Evolutionary conservation across 2,797 vertebrate genomes (phyloP).

Genomic region (Phoebastria nigripes): DNA sequence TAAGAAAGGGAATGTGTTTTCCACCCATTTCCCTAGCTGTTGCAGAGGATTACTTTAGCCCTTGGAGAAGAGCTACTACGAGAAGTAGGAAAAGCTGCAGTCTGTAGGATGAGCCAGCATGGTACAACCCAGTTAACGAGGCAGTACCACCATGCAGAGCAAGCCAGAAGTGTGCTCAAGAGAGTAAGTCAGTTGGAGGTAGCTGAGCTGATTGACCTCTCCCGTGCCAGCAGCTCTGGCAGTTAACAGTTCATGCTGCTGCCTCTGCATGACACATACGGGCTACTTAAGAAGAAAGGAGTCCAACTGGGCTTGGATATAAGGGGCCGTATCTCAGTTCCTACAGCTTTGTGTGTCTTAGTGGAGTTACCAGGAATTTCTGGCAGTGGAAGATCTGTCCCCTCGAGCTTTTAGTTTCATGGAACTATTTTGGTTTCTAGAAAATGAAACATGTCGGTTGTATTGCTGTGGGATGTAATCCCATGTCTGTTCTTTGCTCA

Average conservation of each 20-base stretch:
- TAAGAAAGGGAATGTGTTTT: background rate
- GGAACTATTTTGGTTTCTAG: background rate
- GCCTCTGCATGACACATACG: rapidly evolving
- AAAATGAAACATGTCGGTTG: background rate
- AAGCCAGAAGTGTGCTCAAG: background rate
- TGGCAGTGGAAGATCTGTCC: background rate
- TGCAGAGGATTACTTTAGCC: background rate
- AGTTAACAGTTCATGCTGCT: rapidly evolving
- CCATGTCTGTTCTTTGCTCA: background rate
- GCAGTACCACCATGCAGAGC: rapidly evolving
- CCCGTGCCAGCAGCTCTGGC: rapidly evolving
- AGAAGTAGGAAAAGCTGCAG: background rate
- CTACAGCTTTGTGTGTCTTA: background rate
- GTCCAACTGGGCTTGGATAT: too few species aligned
- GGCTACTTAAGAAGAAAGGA: background rate
- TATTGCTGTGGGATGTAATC: background rate
- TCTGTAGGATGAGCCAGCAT: background rate
- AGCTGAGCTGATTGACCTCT: background rate
- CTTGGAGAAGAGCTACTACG: background rate
- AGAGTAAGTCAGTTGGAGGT: background rate
- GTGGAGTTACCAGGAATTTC: background rate
- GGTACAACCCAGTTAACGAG: background rate
- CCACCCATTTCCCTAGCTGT: background rate
- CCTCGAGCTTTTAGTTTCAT: background rate
- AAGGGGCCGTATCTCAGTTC: background rate